A percentile compares a stretch with the other conserved stretches of the same genome.
These are phyloP conservation scores for Sthenelais limicola DNA, from an alignment of 2,888 invertebrate species.

Conservation along the genomic window DNA sequence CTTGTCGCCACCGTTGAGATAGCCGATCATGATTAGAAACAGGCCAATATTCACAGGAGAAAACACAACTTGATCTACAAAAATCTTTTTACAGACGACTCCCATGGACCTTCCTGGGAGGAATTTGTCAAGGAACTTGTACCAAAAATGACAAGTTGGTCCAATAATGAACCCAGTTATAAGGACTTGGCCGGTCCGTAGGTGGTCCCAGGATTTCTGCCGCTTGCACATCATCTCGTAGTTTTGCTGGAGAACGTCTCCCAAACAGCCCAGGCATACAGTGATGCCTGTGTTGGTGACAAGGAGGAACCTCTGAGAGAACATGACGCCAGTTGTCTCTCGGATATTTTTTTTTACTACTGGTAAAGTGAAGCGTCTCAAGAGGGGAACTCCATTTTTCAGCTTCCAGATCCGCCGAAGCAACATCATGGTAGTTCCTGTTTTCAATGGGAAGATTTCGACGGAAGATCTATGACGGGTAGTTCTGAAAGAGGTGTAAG, in stretches of 20 bases:
- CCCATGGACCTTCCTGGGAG: constrained; percentile 80
- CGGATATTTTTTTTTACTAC: too few species aligned
- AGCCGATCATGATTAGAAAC: constrained; percentile 84
- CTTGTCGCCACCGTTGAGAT: constrained; percentile 78
- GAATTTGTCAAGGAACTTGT: constrained; percentile 81
- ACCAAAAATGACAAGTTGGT: constrained; percentile 89
- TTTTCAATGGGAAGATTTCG: too few species aligned
- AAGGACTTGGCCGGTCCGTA: constrained; percentile 83
- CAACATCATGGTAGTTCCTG: too few species aligned
- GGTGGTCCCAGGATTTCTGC: constrained; percentile 62
- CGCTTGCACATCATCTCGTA: constrained; percentile 76
- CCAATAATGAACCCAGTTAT: constrained; percentile 85
- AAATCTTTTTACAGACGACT: constrained; percentile 81
- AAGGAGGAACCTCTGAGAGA: constrained; percentile 56
- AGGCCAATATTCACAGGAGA: constrained; percentile 85
- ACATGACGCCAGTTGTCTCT: background rate
- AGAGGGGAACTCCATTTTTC: too few species aligned
- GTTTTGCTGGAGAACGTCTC: constrained; percentile 86
- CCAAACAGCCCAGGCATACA: constrained; percentile 81
- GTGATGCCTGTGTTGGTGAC: constrained; percentile 86
- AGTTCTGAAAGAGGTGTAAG: too few species aligned
- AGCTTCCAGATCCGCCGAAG: too few species aligned
- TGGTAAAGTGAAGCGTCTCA: too few species aligned
- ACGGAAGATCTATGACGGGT: too few species aligned
- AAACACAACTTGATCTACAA: constrained; percentile 85